Percentiles rank a stretch among this genome's conserved stretches.
These are phyloP conservation scores for Bostrychus sinensis DNA, from an alignment of 2,113 vertebrate species.

Conservation along the genomic window DNA sequence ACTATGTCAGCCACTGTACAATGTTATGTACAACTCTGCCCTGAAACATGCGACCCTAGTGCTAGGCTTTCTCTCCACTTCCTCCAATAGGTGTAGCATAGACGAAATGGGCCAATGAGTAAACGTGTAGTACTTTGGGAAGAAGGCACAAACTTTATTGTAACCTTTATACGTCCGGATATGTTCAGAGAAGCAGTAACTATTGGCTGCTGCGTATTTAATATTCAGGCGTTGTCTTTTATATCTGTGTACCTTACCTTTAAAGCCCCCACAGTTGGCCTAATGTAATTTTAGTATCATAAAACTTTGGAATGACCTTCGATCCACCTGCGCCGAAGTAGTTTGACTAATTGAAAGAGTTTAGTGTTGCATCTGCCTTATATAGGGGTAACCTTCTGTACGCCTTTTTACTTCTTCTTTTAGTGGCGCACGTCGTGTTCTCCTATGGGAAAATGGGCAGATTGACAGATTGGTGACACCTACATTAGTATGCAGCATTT, in stretches of 20 bases:
- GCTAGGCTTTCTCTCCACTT: constrained; percentile 11
- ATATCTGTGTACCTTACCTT: background rate
- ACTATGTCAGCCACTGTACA: no score
- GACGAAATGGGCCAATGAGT: background rate
- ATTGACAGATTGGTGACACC: constrained; percentile 75
- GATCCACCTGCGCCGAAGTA: constrained; percentile 10
- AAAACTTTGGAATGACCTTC: constrained; percentile 31
- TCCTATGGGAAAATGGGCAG: constrained; percentile 43
- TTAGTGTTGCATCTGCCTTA: constrained; percentile 38
- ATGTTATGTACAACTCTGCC: no score
- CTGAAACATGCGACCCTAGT: no score
- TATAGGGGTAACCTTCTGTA: constrained; percentile 36
- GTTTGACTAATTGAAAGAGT: constrained; percentile 28
- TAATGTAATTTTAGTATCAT: constrained; percentile 6
- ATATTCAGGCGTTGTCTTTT: background rate
- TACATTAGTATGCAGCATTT: constrained; percentile 65
- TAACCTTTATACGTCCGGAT: background rate
- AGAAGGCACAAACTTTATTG: background rate
- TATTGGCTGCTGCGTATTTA: background rate
- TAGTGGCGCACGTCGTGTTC: constrained; percentile 36
- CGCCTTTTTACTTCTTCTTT: constrained; percentile 31
- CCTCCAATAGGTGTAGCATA: background rate
- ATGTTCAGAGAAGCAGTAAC: background rate
- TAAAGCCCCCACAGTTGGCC: background rate
- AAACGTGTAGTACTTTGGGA: background rate